Evolutionary conservation across 2,797 vertebrate genomes (phyloP), one percentile per base, ranked within the genome.

Genomic region (Tragelaphus eurycerus): DNA sequence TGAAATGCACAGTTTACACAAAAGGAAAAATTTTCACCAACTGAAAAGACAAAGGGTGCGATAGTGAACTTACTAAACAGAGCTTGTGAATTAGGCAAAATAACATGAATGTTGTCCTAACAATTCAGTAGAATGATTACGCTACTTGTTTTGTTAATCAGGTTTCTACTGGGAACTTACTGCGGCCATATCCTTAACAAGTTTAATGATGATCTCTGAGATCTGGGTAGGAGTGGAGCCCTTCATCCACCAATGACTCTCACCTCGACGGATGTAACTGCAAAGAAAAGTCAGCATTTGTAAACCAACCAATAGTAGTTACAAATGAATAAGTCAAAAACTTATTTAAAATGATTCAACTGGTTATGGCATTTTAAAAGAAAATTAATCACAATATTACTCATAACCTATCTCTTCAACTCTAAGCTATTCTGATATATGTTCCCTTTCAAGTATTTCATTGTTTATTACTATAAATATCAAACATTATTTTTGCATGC

Each of bases 231-330:
- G 99, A 81, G 99, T 99, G 95, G 99, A 99, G 84, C 99, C 99
- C 97, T 99, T 99, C 99, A 99, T 99, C 99, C 99, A 99, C 99
- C 99, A 99, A 97, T 99, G 99, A 98, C 99, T 99, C 99, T 99
- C 99, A 74, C 99, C 99, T 98, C 99, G 99, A 60, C 99, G 99
- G 96, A 99, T 99, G 90, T 99, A 99, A 98, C 99, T 99, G 97
- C 21, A 96, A 93, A 96, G 90, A 64, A 86, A 97, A 90, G 34
- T 62, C 76, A 1, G 50, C 31, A 90, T 55, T 90, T 90, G 74
- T 23, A 93, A 92, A 48, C 38, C 29, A 62, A 43, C 83, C 54
- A 78, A 87, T 50, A 60, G 52, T 1, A 92, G 34, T 84, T 60
- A 95, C 14, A 59, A 89, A 95, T 87, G 54, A 90, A 27, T 90